Evolutionary conservation across 2,113 vertebrate species (phyloP).

Genomic region (Micromys minutus): DNA sequence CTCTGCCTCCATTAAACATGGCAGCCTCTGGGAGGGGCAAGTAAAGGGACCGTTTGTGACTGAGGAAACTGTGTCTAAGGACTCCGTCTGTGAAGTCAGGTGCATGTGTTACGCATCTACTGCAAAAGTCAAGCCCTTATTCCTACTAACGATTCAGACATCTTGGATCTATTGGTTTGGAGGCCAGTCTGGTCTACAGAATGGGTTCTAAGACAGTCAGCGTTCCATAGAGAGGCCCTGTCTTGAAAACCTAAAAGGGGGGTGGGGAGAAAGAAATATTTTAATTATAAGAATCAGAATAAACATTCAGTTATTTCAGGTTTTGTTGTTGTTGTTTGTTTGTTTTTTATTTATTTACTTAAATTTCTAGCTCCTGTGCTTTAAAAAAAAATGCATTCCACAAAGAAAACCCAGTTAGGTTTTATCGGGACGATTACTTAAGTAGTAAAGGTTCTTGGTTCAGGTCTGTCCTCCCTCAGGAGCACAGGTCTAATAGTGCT

Average conservation of each 20-base stretch:
- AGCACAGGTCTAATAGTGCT: background rate
- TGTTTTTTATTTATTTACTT: background rate
- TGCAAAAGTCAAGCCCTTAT: background rate
- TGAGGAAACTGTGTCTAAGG: background rate
- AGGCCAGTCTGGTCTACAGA: background rate
- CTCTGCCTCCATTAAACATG: background rate
- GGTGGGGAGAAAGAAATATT: background rate
- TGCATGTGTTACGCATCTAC: no score
- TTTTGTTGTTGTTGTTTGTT: no score
- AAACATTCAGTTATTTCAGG: constrained; percentile 22
- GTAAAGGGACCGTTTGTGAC: background rate
- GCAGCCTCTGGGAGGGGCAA: background rate
- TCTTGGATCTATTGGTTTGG: background rate
- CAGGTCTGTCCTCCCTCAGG: background rate
- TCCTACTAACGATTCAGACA: background rate
- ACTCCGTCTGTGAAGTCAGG: background rate
- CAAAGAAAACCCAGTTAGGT: background rate
- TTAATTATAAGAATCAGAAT: background rate
- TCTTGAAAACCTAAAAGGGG: background rate
- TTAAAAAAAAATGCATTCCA: background rate
- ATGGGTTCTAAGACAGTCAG: background rate
- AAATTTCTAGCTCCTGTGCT: background rate
- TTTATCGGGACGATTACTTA: constrained; percentile 6
- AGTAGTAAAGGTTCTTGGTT: background rate
- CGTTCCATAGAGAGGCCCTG: background rate